phyloP scores from a whole-genome alignment of 2,888 invertebrate species.

The Boloria selene region DNA sequence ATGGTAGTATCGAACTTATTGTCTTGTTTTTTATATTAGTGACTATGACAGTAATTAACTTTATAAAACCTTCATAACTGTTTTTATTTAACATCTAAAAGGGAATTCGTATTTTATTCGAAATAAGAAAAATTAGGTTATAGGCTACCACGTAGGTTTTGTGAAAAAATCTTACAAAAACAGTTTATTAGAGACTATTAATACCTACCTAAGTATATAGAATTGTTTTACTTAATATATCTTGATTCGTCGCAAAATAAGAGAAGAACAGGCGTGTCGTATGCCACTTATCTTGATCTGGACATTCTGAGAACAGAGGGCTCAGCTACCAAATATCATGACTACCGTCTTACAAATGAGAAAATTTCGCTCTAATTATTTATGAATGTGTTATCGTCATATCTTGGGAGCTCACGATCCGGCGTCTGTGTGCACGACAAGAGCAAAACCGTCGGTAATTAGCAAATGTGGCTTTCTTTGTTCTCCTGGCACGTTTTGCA shows the following conservation, averaged over 20 bases:
- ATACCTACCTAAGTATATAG: slow-evolving; percentile 8
- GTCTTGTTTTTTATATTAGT: slow-evolving; percentile 9
- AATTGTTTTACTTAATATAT: slow-evolving; percentile 38
- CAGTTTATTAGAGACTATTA: no score
- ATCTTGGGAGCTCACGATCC: slow-evolving; percentile 80
- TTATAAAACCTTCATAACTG: neutral
- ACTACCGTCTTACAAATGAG: slow-evolving; percentile 82
- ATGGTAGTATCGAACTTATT: slow-evolving; percentile 15
- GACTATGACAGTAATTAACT: neutral
- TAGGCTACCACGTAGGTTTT: no score
- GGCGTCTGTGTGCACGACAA: slow-evolving; percentile 80
- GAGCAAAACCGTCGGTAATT: slow-evolving; percentile 78
- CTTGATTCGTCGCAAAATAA: slow-evolving; percentile 58
- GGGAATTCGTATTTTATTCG: no score
- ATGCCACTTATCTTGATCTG: slow-evolving; percentile 73
- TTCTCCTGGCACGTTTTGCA: slow-evolving; percentile 78
- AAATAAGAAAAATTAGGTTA: no score
- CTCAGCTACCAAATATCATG: slow-evolving; percentile 80
- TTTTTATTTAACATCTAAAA: no score
- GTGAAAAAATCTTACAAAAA: no score
- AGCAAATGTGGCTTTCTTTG: slow-evolving; percentile 82
- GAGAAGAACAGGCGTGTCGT: slow-evolving; percentile 73
- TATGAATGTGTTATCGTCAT: slow-evolving; percentile 83
- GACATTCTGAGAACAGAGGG: slow-evolving; percentile 74
- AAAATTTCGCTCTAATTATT: slow-evolving; percentile 83